Conservation (phyloP, 2,113 vertebrate genomes). For the Tetrao urogallus region DNA sequence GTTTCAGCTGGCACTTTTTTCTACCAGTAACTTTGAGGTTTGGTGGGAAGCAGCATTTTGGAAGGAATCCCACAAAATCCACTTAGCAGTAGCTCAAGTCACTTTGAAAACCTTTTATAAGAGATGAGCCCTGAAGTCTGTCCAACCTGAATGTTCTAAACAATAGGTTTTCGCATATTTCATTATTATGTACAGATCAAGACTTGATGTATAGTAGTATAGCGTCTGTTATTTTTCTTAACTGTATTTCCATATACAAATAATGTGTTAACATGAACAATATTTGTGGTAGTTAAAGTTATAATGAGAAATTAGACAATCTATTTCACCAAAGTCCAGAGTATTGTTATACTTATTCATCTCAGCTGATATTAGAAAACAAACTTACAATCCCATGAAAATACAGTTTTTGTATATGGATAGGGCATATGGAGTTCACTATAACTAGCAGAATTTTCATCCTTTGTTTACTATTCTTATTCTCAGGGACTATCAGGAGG, state of each 20-base stretch:
- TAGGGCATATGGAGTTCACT: not conserved
- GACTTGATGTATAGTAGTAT: not conserved
- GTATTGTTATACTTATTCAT: not conserved
- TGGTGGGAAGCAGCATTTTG: not conserved
- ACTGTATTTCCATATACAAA: no score
- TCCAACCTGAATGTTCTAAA: not conserved
- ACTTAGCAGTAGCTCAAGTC: not conserved
- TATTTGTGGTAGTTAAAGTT: conserved; percentile 16
- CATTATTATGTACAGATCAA: not conserved
- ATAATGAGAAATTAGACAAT: not conserved
- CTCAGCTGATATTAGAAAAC: not conserved
- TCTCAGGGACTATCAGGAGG: not conserved
- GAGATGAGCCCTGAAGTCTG: not conserved
- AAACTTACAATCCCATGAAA: conserved; percentile 11
- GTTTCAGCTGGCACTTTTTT: not conserved
- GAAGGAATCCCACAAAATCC: not conserved
- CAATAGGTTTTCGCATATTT: not conserved
- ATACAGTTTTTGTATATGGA: not conserved
- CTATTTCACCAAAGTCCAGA: not conserved
- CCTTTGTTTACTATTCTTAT: not conserved
- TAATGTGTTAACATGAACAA: not conserved
- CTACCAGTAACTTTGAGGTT: not conserved
- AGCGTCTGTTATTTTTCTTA: no score
- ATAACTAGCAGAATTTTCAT: conserved; percentile 5
- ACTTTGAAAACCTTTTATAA: not conserved